phyloP scores from a whole-genome alignment of 2,797 vertebrate species.

The Vespertilio murinus region DNA sequence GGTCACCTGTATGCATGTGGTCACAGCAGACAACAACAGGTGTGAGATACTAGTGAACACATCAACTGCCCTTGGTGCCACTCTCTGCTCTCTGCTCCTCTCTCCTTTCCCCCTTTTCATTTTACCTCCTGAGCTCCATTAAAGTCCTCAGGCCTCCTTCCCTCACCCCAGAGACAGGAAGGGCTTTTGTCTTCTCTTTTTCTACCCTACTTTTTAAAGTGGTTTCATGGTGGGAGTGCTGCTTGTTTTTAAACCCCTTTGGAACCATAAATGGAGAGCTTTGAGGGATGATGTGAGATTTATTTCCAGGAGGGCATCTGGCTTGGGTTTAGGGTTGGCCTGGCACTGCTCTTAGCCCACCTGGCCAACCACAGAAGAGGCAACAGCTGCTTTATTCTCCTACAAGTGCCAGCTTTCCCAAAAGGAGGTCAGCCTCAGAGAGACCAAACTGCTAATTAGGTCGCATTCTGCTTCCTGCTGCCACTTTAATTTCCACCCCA shows the following conservation, averaged over 20 bases:
- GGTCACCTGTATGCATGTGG: constrained; percentile 32
- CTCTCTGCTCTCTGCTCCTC: not conserved
- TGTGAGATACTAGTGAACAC: constrained; percentile 51
- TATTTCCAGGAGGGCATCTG: constrained; percentile 70
- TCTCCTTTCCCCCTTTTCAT: not conserved
- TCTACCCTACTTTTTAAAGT: constrained; percentile 43
- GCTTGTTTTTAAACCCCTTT: constrained; percentile 42
- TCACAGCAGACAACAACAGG: constrained; percentile 72
- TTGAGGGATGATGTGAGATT: not conserved
- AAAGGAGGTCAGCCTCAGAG: constrained; percentile 81
- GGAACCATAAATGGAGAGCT: constrained; percentile 1
- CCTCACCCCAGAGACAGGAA: not conserved
- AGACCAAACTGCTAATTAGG: constrained; percentile 86
- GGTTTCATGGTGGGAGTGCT: constrained; percentile 3
- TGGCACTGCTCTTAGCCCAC: constrained; percentile 70
- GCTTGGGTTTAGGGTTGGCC: not conserved
- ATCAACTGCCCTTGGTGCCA: not conserved
- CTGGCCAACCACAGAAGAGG: constrained; percentile 72
- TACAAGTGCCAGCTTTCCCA: constrained; percentile 62
- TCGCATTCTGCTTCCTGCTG: constrained; percentile 84
- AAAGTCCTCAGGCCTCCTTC: not conserved
- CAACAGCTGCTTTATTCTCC: constrained; percentile 69
- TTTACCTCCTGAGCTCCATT: not conserved
- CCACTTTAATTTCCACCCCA: constrained; percentile 85
- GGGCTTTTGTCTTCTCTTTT: constrained; percentile 58